A percentile compares a stretch with the other conserved stretches of the same genome.
These are phyloP conservation scores for Drosophila rubida DNA, from an alignment of 2,888 invertebrate species.

Conservation along the genomic window DNA sequence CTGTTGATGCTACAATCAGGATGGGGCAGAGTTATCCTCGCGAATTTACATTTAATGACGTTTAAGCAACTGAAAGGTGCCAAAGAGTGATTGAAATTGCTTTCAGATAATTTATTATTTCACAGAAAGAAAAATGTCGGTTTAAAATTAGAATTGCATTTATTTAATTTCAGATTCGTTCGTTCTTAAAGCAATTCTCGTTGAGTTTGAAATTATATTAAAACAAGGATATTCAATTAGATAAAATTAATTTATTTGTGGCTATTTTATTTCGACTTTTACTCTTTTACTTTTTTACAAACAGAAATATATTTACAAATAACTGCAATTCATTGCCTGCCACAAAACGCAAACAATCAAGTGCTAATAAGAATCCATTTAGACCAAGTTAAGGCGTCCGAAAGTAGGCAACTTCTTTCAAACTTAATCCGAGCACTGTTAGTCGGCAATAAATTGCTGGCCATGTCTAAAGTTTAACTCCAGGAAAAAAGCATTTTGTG, in stretches of 20 bases:
- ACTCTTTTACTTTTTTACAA: no score
- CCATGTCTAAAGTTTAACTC: constrained; percentile 70
- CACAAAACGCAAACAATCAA: constrained; percentile 21
- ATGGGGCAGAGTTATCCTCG: constrained; percentile 28
- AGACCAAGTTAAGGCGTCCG: constrained; percentile 48
- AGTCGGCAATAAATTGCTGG: constrained; percentile 70
- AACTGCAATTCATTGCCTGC: no score
- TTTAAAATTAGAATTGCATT: no score
- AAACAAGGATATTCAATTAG: no score
- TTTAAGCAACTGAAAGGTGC: constrained; percentile 65
- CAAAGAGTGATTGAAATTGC: constrained; percentile 52
- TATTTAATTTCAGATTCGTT: no score
- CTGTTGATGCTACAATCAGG: constrained; percentile 55
- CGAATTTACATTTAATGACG: constrained; percentile 77
- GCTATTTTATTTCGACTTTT: no score
- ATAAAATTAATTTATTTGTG: no score
- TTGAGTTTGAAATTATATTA: no score
- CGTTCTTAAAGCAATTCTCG: no score
- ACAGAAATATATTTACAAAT: no score
- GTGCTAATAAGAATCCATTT: constrained; percentile 35
- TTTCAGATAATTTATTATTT: no score
- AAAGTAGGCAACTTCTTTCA: constrained; percentile 52
- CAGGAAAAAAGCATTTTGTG: constrained; percentile 68
- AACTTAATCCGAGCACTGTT: constrained; percentile 56
- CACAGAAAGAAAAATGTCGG: no score